These are phyloP conservation scores for Rhinichthys klamathensis DNA, from an alignment of 2,113 vertebrate genomes.

Conservation along the genomic window DNA sequence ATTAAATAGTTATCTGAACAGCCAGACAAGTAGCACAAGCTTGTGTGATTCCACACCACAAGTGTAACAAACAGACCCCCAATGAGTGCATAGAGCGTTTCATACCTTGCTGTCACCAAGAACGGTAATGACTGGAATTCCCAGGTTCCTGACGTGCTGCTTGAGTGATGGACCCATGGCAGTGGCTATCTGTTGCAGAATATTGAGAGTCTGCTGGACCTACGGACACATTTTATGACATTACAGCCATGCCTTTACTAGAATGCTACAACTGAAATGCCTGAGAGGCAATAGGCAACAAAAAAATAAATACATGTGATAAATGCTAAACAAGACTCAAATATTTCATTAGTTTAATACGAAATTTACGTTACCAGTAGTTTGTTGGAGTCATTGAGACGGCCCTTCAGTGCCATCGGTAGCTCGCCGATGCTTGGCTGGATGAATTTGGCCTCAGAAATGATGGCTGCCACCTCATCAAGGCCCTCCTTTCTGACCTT, in stretches of 20 bases:
- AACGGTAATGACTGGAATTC: conserved; percentile 89
- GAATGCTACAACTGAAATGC: not conserved
- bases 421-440: conserved; percentile 92
- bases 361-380: conserved; percentile 82
- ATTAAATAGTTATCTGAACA: not conserved
- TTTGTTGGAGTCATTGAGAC: conserved; percentile 96
- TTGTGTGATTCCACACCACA: not conserved
- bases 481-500: conserved; percentile 97
- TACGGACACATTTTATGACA: conserved; percentile 61
- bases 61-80: not conserved
- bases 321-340: not conserved
- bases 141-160: conserved; percentile 90
- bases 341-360: not conserved
- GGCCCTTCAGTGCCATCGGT: conserved; percentile 86
- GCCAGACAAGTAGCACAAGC: not conserved
- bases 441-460: conserved; percentile 97
- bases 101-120: conserved; percentile 96
- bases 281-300: not conserved
- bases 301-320: not conserved
- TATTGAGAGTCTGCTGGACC: conserved; percentile 93
- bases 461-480: conserved; percentile 87
- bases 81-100: not conserved
- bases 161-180: conserved; percentile 93
- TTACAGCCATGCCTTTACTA: not conserved
- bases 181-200: conserved; percentile 90